Conservation (phyloP, 2,797 vertebrate genomes). For the Hippocampus kuda region DNA sequence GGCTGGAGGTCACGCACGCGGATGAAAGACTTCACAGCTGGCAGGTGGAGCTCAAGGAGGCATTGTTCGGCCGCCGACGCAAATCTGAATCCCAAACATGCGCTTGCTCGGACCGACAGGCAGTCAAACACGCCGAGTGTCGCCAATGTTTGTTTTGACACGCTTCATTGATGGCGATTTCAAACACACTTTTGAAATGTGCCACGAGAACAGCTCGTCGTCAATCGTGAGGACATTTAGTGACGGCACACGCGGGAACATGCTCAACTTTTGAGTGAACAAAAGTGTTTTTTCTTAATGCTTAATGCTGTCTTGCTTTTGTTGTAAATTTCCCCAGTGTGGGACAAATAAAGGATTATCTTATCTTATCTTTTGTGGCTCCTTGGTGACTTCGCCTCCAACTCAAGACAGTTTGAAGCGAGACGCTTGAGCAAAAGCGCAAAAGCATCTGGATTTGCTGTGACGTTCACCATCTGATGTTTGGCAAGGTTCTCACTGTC, state of each 20-base stretch:
- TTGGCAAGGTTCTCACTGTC: too few species aligned
- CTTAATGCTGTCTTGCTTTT: too few species aligned
- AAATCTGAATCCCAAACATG: constrained; percentile 20
- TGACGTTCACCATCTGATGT: too few species aligned
- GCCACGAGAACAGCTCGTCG: neutral
- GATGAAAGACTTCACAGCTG: constrained; percentile 31
- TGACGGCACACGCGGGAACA: too few species aligned
- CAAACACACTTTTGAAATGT: neutral
- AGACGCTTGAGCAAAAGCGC: too few species aligned
- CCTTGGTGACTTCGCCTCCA: too few species aligned
- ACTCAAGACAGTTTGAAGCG: too few species aligned
- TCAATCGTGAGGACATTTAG: neutral
- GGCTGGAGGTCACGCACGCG: constrained; percentile 41
- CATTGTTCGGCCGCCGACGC: constrained; percentile 13
- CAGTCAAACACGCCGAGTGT: neutral
- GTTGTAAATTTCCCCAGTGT: too few species aligned
- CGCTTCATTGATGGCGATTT: neutral
- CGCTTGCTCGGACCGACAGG: constrained; percentile 18
- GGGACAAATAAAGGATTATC: too few species aligned
- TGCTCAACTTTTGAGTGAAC: too few species aligned
- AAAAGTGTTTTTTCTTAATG: neutral
- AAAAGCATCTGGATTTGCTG: too few species aligned
- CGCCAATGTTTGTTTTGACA: constrained; percentile 2
- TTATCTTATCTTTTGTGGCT: too few species aligned
- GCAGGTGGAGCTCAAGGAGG: constrained; percentile 36